phyloP scores from a whole-genome alignment of 1,140 invertebrate genomes.

The Phthorimaea operculella region DNA sequence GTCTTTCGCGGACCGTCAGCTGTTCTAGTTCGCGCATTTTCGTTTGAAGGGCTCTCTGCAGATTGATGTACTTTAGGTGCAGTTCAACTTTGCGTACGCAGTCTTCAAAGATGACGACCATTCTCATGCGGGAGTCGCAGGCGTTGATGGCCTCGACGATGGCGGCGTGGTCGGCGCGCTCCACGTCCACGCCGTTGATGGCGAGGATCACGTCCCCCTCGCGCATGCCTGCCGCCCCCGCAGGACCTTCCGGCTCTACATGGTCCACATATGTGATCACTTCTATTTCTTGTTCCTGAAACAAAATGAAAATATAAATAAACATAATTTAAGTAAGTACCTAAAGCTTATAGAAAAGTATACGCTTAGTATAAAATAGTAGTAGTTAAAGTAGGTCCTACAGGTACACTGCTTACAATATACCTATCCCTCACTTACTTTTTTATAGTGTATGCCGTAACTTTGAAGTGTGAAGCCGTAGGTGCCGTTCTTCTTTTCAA shows the following conservation, averaged over 20 bases:
- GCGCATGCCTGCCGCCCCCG: constrained; percentile 90
- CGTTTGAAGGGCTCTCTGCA: constrained; percentile 86
- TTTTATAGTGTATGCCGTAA: constrained; percentile 95
- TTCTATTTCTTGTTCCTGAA: constrained; percentile 79
- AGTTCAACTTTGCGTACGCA: constrained; percentile 93
- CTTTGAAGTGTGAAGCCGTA: constrained; percentile 95
- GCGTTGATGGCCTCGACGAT: constrained; percentile 91
- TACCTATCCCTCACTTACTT: constrained; percentile 73
- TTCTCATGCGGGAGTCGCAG: constrained; percentile 90
- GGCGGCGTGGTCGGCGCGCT: constrained; percentile 89
- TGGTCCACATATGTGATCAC: constrained; percentile 97
- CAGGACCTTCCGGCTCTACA: constrained; percentile 91
- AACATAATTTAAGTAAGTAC: no score
- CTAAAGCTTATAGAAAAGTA: no score
- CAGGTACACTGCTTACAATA: no score
- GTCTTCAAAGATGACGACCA: constrained; percentile 95
- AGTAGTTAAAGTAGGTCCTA: no score
- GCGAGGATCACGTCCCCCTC: constrained; percentile 95
- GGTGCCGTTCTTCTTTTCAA: constrained; percentile 90
- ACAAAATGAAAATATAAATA: no score
- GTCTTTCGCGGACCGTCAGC: constrained; percentile 83
- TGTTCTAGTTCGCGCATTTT: constrained; percentile 88
- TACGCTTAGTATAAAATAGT: no score
- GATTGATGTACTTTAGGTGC: constrained; percentile 90
- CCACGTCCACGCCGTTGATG: constrained; percentile 94